These are phyloP conservation scores for Microdon myrmicae DNA, from an alignment of 2,888 invertebrate genomes.

Conservation along the genomic window DNA sequence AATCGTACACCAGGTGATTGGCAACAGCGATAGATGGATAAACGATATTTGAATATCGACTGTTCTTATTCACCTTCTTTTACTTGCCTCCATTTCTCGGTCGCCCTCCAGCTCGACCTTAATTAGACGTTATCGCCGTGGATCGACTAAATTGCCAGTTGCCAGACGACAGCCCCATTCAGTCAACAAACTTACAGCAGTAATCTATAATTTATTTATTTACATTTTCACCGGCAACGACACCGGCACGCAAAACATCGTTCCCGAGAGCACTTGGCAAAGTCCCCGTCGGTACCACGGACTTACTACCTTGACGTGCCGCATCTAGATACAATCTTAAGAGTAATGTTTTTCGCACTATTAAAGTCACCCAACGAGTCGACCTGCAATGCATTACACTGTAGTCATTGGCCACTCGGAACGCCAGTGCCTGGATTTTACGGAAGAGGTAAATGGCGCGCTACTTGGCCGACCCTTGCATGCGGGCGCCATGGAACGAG, in stretches of 20 bases:
- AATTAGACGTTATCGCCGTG: conserved; percentile 48
- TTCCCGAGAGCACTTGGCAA: conserved; percentile 4
- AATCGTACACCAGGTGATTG: not conserved
- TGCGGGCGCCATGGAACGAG: too few relatives aligned
- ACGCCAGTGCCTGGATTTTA: conserved; percentile 40
- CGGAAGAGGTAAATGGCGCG: conserved; percentile 35
- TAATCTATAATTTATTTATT: conserved; percentile 39
- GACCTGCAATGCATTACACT: conserved; percentile 49
- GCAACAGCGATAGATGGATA: too few relatives aligned
- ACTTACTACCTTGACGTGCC: conserved; percentile 45
- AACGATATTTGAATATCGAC: too few relatives aligned
- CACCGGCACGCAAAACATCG: conserved; percentile 2
- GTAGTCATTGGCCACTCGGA: conserved; percentile 21
- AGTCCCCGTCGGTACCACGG: conserved; percentile 7
- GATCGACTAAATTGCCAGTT: conserved; percentile 35
- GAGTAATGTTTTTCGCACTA: conserved; percentile 51
- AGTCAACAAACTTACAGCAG: conserved; percentile 24
- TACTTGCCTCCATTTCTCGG: too few relatives aligned
- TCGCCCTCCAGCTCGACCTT: too few relatives aligned
- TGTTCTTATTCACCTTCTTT: too few relatives aligned
- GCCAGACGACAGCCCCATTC: conserved; percentile 16
- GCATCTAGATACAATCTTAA: conserved; percentile 47
- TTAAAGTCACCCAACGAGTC: conserved; percentile 51
- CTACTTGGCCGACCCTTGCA: conserved; percentile 32
- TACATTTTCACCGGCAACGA: conserved; percentile 19